Base-by-base conservation (phyloP, 2,888 invertebrate species). In the Lepidonotus clava region DNA sequence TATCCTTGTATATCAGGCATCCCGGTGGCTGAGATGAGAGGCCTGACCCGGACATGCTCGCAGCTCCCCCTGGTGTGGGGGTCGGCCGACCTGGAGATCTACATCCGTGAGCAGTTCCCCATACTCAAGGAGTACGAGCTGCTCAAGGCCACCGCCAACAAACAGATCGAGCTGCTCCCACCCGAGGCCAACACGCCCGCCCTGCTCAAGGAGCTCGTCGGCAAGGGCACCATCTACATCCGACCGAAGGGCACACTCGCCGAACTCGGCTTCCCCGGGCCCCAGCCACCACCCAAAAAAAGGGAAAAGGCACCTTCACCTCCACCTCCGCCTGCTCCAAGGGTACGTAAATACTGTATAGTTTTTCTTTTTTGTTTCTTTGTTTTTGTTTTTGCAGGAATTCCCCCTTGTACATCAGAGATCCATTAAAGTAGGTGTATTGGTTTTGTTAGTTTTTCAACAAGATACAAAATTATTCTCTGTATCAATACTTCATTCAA, bases 1-100 rank as follows among this genome's bases (percentile, higher is more conserved):
- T n/a, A n/a, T n/a, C n/a, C n/a, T n/a, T n/a, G n/a, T n/a, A n/a
- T 18, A 18, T 46, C 71, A 71, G 71, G 71, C 4, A 71, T 71
- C 18, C 36, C 71, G 1, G 36, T 21, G 71, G 5, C 36, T 11
- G 71, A 36, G 71, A 34, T 38, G 36, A 34, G 38, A 1, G 71
- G 71, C 1, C 6, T 0, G 1, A 0, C 18, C 8, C 71, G 14
- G 34, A 1, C 34, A 21, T 36, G 38, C 8, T 34, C 71, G 8
- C 71, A 71, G 5, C 71, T 71, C 0, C 71, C 71, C 21, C 71
- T 71, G 21, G 38, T 18, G 38, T 71, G 71, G 71, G 24, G 14
- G 21, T 34, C 36, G 1, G 14, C 14, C 14, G 36, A 71, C 2
- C 38, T 71, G 36, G 36, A 71, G 2, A 38, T 11, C n/a, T 71